Percentiles rank a stretch among this genome's conserved stretches.
Conservation (phyloP, 2,797 vertebrate species). For the Sebastes diaconus region DNA sequence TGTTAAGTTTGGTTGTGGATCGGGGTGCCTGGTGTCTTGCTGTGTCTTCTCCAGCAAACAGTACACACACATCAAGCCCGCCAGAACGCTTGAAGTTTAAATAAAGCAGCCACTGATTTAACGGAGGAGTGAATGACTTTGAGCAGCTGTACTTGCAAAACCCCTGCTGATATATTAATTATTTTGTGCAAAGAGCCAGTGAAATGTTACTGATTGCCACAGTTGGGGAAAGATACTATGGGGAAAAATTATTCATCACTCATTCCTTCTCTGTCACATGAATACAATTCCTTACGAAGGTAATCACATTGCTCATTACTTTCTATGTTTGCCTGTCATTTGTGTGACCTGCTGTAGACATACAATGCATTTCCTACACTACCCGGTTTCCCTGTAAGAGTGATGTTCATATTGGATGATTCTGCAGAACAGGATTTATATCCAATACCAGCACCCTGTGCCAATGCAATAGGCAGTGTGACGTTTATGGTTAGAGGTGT, state of each 20-base stretch:
- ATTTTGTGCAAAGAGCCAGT: slow-evolving; percentile 1
- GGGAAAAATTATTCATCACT: neutral
- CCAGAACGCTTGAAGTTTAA: slow-evolving; percentile 9
- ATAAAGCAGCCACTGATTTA: slow-evolving; percentile 14
- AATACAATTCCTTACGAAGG: neutral
- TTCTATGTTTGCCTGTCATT: neutral
- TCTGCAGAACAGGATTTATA: neutral
- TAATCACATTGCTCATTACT: neutral
- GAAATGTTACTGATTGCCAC: slow-evolving; percentile 17
- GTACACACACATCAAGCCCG: neutral
- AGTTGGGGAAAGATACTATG: neutral
- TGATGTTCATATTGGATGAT: neutral
- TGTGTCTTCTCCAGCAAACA: neutral
- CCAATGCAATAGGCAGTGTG: neutral
- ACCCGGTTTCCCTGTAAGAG: neutral
- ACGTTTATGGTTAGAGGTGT: neutral
- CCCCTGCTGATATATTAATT: slow-evolving; percentile 21
- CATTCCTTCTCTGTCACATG: neutral
- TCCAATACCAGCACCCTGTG: neutral
- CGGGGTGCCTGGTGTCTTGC: neutral
- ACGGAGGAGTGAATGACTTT: slow-evolving; percentile 9
- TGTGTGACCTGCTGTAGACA: neutral
- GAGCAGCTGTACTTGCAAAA: slow-evolving; percentile 14
- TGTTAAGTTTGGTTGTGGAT: neutral
- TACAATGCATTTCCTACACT: neutral